Conservation (phyloP, 1,140 invertebrate genomes). For the Tenebrio molitor region DNA sequence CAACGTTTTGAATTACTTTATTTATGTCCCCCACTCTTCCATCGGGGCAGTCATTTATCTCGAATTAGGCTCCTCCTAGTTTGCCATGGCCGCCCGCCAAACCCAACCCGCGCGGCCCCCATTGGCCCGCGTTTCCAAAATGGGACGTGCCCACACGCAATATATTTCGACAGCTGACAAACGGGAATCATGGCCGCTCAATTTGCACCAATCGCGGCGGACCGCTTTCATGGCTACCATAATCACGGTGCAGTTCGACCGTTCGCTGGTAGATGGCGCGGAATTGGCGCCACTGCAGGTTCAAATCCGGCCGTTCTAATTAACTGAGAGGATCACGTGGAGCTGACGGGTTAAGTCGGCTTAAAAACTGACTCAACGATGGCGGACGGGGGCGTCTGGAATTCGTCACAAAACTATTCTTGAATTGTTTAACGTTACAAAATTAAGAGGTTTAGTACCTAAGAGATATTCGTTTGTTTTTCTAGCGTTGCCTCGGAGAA, state of each 20-base stretch:
- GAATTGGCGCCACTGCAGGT: constrained; percentile 4
- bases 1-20: constrained; percentile 50
- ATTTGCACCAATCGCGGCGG: constrained; percentile 56
- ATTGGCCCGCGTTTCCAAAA: constrained; percentile 57
- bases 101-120: constrained; percentile 41
- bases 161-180: constrained; percentile 59
- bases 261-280: constrained; percentile 52
- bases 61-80: constrained; percentile 57
- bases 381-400: neutral
- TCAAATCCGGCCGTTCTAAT: neutral
- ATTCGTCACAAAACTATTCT: neutral
- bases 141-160: constrained; percentile 55
- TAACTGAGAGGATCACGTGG: neutral
- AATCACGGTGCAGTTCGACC: constrained; percentile 25
- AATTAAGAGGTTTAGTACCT: too few species aligned
- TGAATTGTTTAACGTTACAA: neutral
- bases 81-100: constrained; percentile 59
- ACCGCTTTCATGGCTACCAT: constrained; percentile 52
- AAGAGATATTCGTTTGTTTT: neutral
- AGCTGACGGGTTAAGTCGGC: neutral
- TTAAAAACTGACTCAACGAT: too few species aligned
- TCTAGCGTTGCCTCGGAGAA: neutral
- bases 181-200: constrained; percentile 59
- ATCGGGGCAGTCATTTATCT: constrained; percentile 54
- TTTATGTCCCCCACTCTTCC: constrained; percentile 45